phyloP scores from a whole-genome alignment of 1,140 invertebrate species.

The Thaumatotibia leucotreta region DNA sequence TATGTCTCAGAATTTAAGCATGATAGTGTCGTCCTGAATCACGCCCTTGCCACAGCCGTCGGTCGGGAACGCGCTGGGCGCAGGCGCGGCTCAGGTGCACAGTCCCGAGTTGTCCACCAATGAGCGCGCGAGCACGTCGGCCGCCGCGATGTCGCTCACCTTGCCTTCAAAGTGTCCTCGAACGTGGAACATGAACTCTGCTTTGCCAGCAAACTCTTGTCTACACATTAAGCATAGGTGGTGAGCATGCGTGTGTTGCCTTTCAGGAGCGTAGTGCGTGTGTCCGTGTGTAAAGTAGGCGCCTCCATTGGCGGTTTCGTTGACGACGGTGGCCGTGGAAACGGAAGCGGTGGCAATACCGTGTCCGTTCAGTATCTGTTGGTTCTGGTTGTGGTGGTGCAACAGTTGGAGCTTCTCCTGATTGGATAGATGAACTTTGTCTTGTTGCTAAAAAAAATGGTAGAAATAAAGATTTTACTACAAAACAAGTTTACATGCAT shows the following conservation, averaged over 20 bases:
- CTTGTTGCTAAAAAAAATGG: constrained; percentile 53
- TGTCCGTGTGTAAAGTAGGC: constrained; percentile 66
- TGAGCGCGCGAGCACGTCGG: constrained; percentile 79
- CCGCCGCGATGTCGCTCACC: constrained; percentile 77
- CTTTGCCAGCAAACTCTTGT: constrained; percentile 81
- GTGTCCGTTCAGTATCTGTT: constrained; percentile 69
- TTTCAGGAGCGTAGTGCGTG: constrained; percentile 70
- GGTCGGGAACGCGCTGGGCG: constrained; percentile 50
- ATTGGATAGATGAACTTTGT: constrained; percentile 69
- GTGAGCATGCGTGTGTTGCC: constrained; percentile 71
- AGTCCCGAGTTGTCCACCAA: constrained; percentile 80
- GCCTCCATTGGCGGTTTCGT: constrained; percentile 47
- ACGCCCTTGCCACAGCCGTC: constrained; percentile 58
- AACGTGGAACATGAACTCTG: constrained; percentile 84
- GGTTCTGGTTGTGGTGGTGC: constrained; percentile 76
- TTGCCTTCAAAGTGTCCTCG: constrained; percentile 81
- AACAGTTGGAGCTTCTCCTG: constrained; percentile 72
- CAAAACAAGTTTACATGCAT: no score
- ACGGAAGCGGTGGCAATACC: constrained; percentile 63
- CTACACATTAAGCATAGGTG: constrained; percentile 82
- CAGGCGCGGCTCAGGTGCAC: constrained; percentile 77
- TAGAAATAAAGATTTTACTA: background rate
- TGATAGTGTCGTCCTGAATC: constrained; percentile 63
- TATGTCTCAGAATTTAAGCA: constrained; percentile 61
- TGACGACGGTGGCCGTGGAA: constrained; percentile 62